Conservation (phyloP, 2,888 invertebrate genomes). For the Pseudococcus jackbeardsleyi region DNA sequence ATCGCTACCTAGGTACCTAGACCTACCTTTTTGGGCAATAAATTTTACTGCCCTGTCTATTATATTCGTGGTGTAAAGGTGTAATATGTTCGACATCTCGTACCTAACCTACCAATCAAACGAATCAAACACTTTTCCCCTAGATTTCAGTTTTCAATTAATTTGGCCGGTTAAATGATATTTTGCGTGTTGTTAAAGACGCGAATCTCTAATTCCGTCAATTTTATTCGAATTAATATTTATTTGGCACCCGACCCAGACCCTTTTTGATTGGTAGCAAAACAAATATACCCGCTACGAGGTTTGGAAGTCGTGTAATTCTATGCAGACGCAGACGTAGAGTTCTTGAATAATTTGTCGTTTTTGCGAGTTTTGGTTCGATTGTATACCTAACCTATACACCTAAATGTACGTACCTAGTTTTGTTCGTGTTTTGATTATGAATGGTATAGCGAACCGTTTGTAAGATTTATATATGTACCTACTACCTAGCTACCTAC, state of each 20-base stretch:
- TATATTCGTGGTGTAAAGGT: neutral
- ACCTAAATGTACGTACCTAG: too few relatives aligned
- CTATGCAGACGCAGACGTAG: neutral
- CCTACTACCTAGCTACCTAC: too few relatives aligned
- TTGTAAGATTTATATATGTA: too few relatives aligned
- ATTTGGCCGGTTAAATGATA: neutral
- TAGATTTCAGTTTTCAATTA: neutral
- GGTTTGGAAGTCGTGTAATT: neutral
- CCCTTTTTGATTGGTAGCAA: neutral
- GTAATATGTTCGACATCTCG: neutral
- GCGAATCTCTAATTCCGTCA: neutral
- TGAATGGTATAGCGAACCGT: neutral
- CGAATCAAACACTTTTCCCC: neutral
- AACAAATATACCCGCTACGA: neutral
- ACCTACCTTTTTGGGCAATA: too few relatives aligned
- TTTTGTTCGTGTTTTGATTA: neutral
- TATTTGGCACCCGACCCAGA: slow-evolving; percentile 1
- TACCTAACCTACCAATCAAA: neutral
- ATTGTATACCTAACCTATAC: too few relatives aligned
- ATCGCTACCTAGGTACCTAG: too few relatives aligned
- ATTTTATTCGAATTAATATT: neutral
- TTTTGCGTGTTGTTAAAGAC: neutral
- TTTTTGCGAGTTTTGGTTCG: neutral
- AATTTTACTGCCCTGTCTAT: neutral
- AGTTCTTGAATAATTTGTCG: neutral